Evolutionary conservation across 2,797 vertebrate genomes (phyloP), one percentile per base, ranked within the genome.

Genomic region (Rhinogobio ventralis): DNA sequence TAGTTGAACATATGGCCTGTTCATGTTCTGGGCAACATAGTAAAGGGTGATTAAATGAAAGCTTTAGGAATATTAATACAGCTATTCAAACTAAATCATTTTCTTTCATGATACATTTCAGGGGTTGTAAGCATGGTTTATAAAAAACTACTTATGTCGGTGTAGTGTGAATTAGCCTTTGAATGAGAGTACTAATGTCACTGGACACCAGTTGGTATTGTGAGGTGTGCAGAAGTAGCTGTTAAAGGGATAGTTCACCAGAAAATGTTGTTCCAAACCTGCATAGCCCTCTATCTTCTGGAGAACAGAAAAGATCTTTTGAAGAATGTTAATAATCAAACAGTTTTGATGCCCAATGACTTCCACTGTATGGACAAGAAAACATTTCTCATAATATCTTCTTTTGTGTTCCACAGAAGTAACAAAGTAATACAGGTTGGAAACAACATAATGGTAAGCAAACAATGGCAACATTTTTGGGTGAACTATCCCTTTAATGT

Each of bases 21-120:
- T 88, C 84, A 20, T 69, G 87, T 85, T 80, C 57, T 60, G 67
- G 81, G 85, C 30, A 46, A 76, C 75, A 73, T 84, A 49, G 78
- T 80, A 69, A 82, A 81, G 77, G 11, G 45, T 87, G 68, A 42
- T 83, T 82, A 62, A 91, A 86, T 86, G 67, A 9, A 23, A 75
- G 68, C 84, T 87, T 84, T 68, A 79, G 66, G 49, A 87, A 90
- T 91, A 92, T 92, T 90, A 92, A 93, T 91, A 88, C 83, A 4
- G 0, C 11, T 84, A 57, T 86, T 87, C 66, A 86, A 91, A 91
- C 81, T 79, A 17, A 90, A 87, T 89, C 66, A 71, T 39, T 39
- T 85, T 84, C 79, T 88, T 90, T 88, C 19, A 85, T 86, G 88
- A 91, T 90, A 89, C 89, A 64, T 85, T 78, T 86, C 71, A 83